Evolutionary conservation across 2,888 invertebrate genomes (phyloP).

Genomic region (Pherbina coryleti): DNA sequence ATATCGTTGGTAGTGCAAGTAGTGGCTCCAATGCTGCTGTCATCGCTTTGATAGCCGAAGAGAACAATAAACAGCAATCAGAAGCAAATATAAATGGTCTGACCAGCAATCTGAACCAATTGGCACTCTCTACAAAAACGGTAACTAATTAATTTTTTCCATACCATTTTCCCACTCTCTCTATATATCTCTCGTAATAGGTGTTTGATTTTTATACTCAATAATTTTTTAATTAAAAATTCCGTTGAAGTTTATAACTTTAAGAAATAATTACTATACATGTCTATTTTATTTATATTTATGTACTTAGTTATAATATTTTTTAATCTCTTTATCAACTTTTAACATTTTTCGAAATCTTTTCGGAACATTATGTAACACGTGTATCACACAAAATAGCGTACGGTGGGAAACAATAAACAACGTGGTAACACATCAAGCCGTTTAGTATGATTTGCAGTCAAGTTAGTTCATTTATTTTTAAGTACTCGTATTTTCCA

Average conservation of each 20-base stretch:
- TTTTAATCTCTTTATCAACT: conserved; percentile 28
- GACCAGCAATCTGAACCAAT: conserved; percentile 61
- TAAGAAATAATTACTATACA: conserved; percentile 5
- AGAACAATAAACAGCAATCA: conserved; percentile 52
- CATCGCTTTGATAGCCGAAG: conserved; percentile 40
- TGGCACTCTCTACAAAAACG: conserved; percentile 62
- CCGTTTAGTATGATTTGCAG: conserved; percentile 68
- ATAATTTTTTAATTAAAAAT: neutral
- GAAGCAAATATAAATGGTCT: conserved; percentile 62
- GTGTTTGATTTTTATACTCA: neutral
- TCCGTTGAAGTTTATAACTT: neutral
- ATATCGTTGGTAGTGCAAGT: neutral
- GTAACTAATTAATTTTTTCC: conserved; percentile 53
- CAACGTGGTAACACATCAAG: conserved; percentile 66
- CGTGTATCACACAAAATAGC: conserved; percentile 46
- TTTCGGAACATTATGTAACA: conserved; percentile 27
- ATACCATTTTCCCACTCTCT: neutral
- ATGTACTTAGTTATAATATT: conserved; percentile 19
- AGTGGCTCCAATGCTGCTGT: conserved; percentile 48
- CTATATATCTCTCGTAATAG: conserved; percentile 1
- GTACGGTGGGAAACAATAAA: conserved; percentile 53
- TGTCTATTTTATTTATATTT: conserved; percentile 25
- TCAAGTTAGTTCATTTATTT: conserved; percentile 61
- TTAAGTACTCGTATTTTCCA: conserved; percentile 18
- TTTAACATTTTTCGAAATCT: conserved; percentile 22